Evolutionary conservation across 2,797 vertebrate species (phyloP).

Genomic region (Sciaenops ocellatus): DNA sequence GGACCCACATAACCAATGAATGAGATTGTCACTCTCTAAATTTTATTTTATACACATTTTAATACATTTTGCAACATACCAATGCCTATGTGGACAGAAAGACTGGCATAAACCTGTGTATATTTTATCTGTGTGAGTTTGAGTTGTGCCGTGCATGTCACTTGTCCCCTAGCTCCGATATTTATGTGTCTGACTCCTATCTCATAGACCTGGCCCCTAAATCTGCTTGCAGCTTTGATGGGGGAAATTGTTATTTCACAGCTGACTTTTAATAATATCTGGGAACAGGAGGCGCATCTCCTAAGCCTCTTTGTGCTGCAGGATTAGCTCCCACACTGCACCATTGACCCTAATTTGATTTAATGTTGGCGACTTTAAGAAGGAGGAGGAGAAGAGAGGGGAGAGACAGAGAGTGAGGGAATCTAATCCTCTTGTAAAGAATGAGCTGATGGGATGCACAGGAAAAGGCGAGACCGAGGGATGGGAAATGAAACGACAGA

Average conservation of each 20-base stretch:
- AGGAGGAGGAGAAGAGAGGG: conserved; percentile 68
- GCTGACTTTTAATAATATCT: conserved; percentile 86
- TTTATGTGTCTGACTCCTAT: conserved; percentile 63
- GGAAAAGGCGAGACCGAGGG: conserved; percentile 55
- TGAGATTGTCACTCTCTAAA: conserved; percentile 10
- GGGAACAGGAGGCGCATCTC: conserved; percentile 83
- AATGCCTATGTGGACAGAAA: conserved; percentile 26
- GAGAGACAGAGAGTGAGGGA: conserved; percentile 69
- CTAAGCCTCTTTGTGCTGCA: conserved; percentile 85
- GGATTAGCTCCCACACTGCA: conserved; percentile 86
- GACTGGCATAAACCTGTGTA: conserved; percentile 20
- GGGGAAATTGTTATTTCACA: conserved; percentile 84
- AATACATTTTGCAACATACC: conserved; percentile 22
- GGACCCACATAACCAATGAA: not conserved
- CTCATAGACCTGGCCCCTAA: conserved; percentile 63
- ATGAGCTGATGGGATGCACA: conserved; percentile 79
- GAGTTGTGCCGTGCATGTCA: conserved; percentile 35
- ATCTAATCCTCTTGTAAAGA: conserved; percentile 86
- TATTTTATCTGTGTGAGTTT: conserved; percentile 27
- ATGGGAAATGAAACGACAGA: conserved; percentile 78
- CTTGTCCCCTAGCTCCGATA: conserved; percentile 36
- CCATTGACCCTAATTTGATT: conserved; percentile 88
- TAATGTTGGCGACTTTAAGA: conserved; percentile 85
- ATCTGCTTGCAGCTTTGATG: conserved; percentile 78
- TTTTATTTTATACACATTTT: too few species aligned